Evolutionary conservation across 2,797 vertebrate species (phyloP).

Genomic region (Anableps anableps): DNA sequence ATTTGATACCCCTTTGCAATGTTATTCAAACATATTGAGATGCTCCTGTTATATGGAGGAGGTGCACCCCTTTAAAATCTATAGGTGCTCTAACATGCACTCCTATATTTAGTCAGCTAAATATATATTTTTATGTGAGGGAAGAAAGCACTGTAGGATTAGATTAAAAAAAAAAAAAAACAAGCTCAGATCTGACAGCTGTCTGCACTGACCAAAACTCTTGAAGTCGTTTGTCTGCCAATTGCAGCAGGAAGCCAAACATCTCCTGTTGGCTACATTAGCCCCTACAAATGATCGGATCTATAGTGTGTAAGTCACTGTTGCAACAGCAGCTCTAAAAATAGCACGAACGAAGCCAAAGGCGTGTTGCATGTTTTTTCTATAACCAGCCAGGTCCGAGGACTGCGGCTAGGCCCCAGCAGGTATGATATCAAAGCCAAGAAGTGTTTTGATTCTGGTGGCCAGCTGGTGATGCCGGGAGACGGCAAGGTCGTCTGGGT

Average conservation of each 20-base stretch:
- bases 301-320: conserved; percentile 43
- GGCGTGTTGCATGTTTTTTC: conserved; percentile 38
- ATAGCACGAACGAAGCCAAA: conserved; percentile 50
- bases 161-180: neutral
- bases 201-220: conserved; percentile 24
- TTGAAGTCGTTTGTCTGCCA: conserved; percentile 16
- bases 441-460: conserved; percentile 29
- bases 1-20: neutral
- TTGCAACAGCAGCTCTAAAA: conserved; percentile 57
- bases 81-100: neutral
- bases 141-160: neutral
- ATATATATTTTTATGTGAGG: neutral
- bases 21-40: neutral
- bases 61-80: neutral
- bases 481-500: conserved; percentile 74
- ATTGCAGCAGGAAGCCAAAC: neutral
- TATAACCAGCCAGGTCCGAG: conserved; percentile 18
- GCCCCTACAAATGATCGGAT: conserved; percentile 20
- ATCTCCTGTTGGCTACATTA: neutral
- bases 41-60: neutral
- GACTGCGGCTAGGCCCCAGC: conserved; percentile 36
- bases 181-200: conserved; percentile 2
- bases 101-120: conserved; percentile 4
- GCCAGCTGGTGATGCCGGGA: conserved; percentile 38
- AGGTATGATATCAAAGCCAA: conserved; percentile 46